phyloP scores from a whole-genome alignment of 2,113 vertebrate species.

The Serinus canaria region DNA sequence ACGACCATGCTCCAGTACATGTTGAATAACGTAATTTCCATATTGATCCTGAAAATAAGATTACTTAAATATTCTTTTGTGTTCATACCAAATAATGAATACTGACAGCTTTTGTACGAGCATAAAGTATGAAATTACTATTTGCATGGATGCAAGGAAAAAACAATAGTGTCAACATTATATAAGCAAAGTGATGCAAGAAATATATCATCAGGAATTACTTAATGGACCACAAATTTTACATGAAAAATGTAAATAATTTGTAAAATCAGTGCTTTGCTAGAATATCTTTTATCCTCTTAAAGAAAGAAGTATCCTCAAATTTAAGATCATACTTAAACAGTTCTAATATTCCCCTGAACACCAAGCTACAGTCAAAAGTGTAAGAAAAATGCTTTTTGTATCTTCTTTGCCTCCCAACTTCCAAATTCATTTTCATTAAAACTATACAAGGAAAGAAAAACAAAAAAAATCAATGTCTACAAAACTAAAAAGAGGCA shows the following conservation, averaged over 20 bases:
- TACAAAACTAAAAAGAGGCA: not conserved
- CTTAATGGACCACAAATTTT: not conserved
- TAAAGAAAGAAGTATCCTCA: not conserved
- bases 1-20: constrained; percentile 95
- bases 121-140: not conserved
- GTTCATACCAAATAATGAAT: not conserved
- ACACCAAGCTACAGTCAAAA: constrained; percentile 18
- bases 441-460: constrained; percentile 46
- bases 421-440: constrained; percentile 50
- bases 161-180: not conserved
- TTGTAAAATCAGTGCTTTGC: not conserved
- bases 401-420: constrained; percentile 47
- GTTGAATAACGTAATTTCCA: constrained; percentile 98
- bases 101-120: not conserved
- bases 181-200: not conserved
- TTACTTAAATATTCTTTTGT: not conserved
- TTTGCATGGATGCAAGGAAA: not conserved
- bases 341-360: not conserved
- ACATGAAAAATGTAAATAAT: not conserved
- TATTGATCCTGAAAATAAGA: constrained; percentile 90
- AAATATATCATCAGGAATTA: not conserved
- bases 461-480: not conserved
- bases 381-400: constrained; percentile 11
- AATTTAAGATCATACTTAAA: not conserved
- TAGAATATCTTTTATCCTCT: not conserved